These are phyloP conservation scores for Heptranchias perlo DNA, from an alignment of 2,113 vertebrate genomes.

Conservation along the genomic window DNA sequence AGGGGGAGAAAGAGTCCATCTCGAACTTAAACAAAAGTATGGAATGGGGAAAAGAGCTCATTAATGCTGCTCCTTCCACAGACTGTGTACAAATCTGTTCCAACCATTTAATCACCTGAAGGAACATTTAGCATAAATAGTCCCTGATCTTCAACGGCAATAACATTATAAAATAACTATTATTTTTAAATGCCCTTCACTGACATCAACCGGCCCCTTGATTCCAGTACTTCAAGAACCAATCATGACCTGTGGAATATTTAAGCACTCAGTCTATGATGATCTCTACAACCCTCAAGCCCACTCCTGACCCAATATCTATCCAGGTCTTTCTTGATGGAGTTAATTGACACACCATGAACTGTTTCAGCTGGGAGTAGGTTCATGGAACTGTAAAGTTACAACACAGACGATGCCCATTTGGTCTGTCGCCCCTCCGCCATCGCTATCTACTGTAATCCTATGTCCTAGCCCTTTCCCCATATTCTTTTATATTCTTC, in stretches of 20 bases:
- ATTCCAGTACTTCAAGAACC: too few species aligned
- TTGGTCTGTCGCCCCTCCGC: background rate
- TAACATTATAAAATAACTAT: background rate
- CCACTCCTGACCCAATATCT: too few species aligned
- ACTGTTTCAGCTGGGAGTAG: too few species aligned
- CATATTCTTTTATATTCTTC: background rate
- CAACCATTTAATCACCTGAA: background rate
- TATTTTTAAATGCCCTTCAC: background rate
- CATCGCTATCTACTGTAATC: background rate
- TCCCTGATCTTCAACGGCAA: background rate
- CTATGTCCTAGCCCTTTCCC: background rate
- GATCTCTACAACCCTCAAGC: too few species aligned
- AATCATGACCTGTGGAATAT: background rate
- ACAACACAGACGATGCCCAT: background rate
- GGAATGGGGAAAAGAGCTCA: background rate
- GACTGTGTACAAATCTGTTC: background rate
- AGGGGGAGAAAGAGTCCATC: background rate
- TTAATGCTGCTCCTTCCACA: background rate
- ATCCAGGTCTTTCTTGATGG: too few species aligned
- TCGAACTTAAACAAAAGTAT: background rate
- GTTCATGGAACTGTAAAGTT: background rate
- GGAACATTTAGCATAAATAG: background rate
- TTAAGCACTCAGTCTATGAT: too few species aligned
- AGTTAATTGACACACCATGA: too few species aligned
- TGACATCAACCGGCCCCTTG: background rate